Base-by-base conservation (phyloP, 2,888 invertebrate genomes). In the Gonocerus acuteangulatus region DNA sequence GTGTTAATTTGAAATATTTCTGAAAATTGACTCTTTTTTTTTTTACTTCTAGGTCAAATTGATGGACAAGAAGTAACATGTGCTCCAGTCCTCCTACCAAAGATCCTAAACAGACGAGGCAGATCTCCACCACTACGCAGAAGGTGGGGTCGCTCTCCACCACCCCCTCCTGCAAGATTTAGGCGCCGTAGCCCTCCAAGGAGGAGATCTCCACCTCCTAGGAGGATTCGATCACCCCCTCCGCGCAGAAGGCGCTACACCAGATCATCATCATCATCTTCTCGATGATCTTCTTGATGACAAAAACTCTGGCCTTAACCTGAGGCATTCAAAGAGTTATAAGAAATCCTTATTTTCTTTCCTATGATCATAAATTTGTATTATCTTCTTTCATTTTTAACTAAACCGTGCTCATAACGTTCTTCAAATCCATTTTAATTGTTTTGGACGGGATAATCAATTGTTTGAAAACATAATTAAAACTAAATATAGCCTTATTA, bases 11-110 rank as follows among this genome's bases (percentile, higher is more conserved):
- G n/a, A n/a, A n/a, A n/a, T n/a, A n/a, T n/a, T n/a, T n/a, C n/a
- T n/a, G n/a, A n/a, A n/a, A n/a, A n/a, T n/a, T n/a, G n/a, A n/a
- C n/a, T n/a, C n/a, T n/a, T n/a, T n/a, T 47, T 47, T 13, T 47
- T 21, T 16, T 15, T 19, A 34, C 3, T 57, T 62, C 2, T 71
- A 86, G 86, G 94, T 59, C 95, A 95, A 77, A 89, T 96, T 71
- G 95, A 95, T 77, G 82, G 82, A 0, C 92, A 95, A 74, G 95
- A 95, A 77, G 89, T 97, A 57, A 91, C 93, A 19, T 94, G 92
- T 32, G 92, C 94, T 39, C 91, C 95, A n/a, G 93, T 96, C 64
- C 77, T 95, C 72, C 78, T 91, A 56, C 87, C 86, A 42, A 86
- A 65, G 34, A 60, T 63, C 23, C 52, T 62, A n/a, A 36, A 60